Base-by-base conservation (phyloP, 2,113 vertebrate species). In the Turdus rufiventris region DNA sequence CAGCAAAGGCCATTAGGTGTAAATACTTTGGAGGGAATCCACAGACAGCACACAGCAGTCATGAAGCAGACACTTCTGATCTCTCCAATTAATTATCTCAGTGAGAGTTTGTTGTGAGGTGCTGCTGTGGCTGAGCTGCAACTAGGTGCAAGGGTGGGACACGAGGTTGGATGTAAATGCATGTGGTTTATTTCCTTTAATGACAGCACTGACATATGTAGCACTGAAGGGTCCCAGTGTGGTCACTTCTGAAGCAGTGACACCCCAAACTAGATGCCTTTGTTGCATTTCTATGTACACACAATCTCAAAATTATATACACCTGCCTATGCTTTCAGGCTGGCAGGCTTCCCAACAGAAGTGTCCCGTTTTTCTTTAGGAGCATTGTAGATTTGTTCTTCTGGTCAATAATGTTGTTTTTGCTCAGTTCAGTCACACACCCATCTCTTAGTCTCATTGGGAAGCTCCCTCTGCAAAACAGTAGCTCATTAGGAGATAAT, bases 11-110 rank as follows among this genome's bases (percentile, higher is more conserved):
- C 66, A 66, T 75, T 66, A 74, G 85, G 42, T 48, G 28, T 56
- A 53, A 94, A 88, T 81, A 80, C 91, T 80, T 92, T 34, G 79
- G 81, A 86, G 78, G 20, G 43, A 95, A 85, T 62, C 71, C 8
- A 71, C 31, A 85, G 82, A 90, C 70, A 47, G 40, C 79, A 85
- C 33, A 11, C 40, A 53, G 83, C 86, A 89, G 89, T 94, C 95
- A 96, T 88, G 91, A 97, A 77, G 92, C 91, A 78, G 79, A 58
- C 2, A 5, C 4, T 2, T 63, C 68, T 72, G 58, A 76, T 74
- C 50, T 73, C 67, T 94, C 73, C 62, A 60, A 85, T 70, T 83
- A 79, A 95, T 96, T 94, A 92, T 85, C 93, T 88, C 75, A 70
- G 72, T 56, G 88, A 91, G 65, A 92, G 72, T 45, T 77, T 76